Evolutionary conservation across 1,140 invertebrate species (phyloP).

Genomic region (Sarcophaga bullata): DNA sequence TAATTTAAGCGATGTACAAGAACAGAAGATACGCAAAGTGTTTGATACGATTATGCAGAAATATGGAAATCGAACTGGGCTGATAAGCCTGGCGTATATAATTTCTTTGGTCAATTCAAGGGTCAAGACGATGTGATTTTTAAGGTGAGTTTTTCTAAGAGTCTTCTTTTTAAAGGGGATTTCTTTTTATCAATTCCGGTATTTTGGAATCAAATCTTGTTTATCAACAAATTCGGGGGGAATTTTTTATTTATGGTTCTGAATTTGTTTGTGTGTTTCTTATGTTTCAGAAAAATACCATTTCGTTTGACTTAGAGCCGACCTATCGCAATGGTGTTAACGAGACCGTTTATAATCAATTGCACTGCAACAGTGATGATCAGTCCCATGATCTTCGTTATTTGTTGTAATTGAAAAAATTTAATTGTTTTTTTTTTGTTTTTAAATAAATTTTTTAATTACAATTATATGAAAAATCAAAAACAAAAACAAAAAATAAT

Average conservation of each 20-base stretch:
- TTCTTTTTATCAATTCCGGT: neutral
- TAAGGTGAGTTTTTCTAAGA: conserved; percentile 43
- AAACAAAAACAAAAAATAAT: too few species aligned
- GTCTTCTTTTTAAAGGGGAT: neutral
- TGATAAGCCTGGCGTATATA: conserved; percentile 9
- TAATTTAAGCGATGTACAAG: neutral
- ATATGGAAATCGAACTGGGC: neutral
- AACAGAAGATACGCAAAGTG: neutral
- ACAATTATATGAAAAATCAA: too few species aligned
- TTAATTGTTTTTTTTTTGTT: neutral
- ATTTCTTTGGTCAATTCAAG: conserved; percentile 47
- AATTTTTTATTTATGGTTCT: conserved; percentile 1
- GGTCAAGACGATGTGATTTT: conserved; percentile 45
- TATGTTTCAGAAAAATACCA: conserved; percentile 42
- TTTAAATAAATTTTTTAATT: too few species aligned
- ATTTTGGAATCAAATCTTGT: too few species aligned
- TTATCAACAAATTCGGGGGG: neutral
- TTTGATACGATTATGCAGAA: conserved; percentile 22
- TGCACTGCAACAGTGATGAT: conserved; percentile 41
- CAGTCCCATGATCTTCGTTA: conserved; percentile 42
- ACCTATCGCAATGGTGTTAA: conserved; percentile 44
- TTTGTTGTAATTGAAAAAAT: neutral
- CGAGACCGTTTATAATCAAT: conserved; percentile 36
- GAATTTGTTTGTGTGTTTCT: conserved; percentile 15
- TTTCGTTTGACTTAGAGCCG: conserved; percentile 40